Conservation (phyloP, 1,140 invertebrate species). For the Belonocnema kinseyi region DNA sequence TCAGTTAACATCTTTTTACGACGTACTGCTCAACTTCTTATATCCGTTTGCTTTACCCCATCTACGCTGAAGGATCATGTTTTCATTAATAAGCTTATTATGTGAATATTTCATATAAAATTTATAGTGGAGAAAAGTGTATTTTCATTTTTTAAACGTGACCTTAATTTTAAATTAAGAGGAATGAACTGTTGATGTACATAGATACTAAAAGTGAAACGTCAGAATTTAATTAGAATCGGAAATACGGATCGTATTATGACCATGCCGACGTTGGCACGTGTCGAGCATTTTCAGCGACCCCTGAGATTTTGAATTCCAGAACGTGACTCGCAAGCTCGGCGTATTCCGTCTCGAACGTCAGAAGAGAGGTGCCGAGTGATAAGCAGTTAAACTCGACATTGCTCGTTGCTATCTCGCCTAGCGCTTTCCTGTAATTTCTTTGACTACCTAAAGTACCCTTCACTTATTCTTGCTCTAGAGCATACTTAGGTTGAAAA, state of each 20-base stretch:
- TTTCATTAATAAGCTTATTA: too few species aligned
- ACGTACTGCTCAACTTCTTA: constrained; percentile 11
- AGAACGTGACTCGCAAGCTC: constrained; percentile 48
- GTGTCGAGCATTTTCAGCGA: constrained; percentile 39
- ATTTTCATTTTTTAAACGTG: too few species aligned
- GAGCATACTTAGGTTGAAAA: constrained; percentile 1
- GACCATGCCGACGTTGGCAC: constrained; percentile 9
- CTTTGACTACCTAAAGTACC: constrained; percentile 26
- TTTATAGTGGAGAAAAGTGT: too few species aligned
- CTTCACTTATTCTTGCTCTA: constrained; percentile 14
- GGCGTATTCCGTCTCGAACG: constrained; percentile 25
- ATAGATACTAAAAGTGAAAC: neutral
- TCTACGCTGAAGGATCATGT: neutral
- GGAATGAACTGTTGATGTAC: neutral
- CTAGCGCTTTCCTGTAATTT: constrained; percentile 30
- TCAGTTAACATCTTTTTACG: constrained; percentile 27
- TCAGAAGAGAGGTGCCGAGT: constrained; percentile 27
- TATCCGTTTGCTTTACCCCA: neutral
- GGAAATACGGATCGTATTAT: constrained; percentile 27
- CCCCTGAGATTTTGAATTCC: constrained; percentile 41
- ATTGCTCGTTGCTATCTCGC: constrained; percentile 21
- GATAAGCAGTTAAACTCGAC: constrained; percentile 30
- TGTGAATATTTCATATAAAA: too few species aligned
- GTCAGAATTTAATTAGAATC: constrained; percentile 27
- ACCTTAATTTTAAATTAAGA: neutral